Percentiles rank a stretch among this genome's conserved stretches.
phyloP scores from a whole-genome alignment of 2,888 invertebrate genomes.

The Abrostola tripartita region DNA sequence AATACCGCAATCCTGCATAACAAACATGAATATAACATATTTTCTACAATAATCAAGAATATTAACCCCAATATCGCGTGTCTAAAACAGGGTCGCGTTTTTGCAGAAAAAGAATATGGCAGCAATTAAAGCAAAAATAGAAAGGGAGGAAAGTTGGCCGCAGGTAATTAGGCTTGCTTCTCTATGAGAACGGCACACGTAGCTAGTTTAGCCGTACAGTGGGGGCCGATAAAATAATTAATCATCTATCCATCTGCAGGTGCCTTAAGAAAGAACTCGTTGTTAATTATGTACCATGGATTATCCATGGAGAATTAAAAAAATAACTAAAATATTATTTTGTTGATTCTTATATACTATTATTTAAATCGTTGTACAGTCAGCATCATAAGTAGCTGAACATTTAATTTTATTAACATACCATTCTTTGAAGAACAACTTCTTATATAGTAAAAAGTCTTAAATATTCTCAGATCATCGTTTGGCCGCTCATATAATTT shows the following conservation, averaged over 20 bases:
- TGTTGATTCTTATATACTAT: no score
- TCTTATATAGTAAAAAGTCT: no score
- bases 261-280: no score
- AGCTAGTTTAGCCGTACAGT: conserved; percentile 69
- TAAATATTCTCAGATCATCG: no score
- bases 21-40: conserved; percentile 12
- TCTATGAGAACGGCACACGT: conserved; percentile 71
- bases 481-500: no score
- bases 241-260: no score
- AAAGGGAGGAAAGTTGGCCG: conserved; percentile 61
- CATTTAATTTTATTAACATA: no score
- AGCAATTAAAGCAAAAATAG: conserved; percentile 69
- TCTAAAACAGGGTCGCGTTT: conserved; percentile 44
- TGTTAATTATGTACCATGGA: no score
- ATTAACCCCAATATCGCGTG: conserved; percentile 42
- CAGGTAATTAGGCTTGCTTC: conserved; percentile 78
- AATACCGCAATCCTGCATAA: conserved; percentile 5
- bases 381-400: no score
- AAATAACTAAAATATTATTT: not conserved
- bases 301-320: conserved; percentile 5
- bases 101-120: conserved; percentile 50
- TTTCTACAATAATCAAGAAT: conserved; percentile 25
- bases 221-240: conserved; percentile 37
- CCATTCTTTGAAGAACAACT: no score
- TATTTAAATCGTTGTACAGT: no score